A percentile compares a stretch with the other conserved stretches of the same genome.
These are phyloP conservation scores for Monopis laevigella DNA, from an alignment of 2,888 invertebrate genomes.

Conservation along the genomic window DNA sequence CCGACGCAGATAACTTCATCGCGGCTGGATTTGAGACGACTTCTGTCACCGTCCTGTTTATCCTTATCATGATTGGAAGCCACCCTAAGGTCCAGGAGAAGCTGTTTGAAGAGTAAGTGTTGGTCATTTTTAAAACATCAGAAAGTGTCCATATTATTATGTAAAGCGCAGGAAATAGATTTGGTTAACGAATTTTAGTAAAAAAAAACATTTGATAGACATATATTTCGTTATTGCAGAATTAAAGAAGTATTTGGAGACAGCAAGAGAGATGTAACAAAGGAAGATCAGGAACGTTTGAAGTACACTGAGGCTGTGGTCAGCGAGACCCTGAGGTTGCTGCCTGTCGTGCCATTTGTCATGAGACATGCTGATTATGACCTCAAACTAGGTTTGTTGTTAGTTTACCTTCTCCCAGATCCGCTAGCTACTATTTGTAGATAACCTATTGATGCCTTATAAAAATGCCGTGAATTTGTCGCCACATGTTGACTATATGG, in stretches of 20 bases:
- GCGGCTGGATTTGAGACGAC: conserved; percentile 8
- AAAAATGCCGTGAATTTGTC: too few relatives aligned
- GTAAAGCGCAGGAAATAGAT: background rate
- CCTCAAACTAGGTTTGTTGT: conserved; percentile 32
- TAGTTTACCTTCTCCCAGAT: too few relatives aligned
- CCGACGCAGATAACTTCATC: conserved; percentile 31
- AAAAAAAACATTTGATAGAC: background rate
- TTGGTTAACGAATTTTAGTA: background rate
- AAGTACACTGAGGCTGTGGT: conserved; percentile 39
- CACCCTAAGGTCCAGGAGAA: conserved; percentile 40
- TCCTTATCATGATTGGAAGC: conserved; percentile 34
- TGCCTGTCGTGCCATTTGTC: conserved; percentile 32
- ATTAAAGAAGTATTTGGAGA: conserved; percentile 34
- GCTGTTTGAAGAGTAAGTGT: conserved; percentile 39
- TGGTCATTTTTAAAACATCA: too few relatives aligned
- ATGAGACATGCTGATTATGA: conserved; percentile 36
- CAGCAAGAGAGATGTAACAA: conserved; percentile 28
- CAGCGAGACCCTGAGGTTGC: conserved; percentile 36
- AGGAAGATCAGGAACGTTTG: conserved; percentile 33
- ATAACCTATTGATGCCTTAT: too few relatives aligned
- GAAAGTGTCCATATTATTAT: too few relatives aligned
- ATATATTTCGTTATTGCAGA: conserved; percentile 21
- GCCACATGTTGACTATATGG: too few relatives aligned
- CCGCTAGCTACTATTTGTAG: too few relatives aligned
- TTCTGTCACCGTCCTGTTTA: conserved; percentile 1